Evolutionary conservation across 2,888 invertebrate genomes (phyloP), one percentile per base, ranked within the genome.

Genomic region (Cephus spinipes): DNA sequence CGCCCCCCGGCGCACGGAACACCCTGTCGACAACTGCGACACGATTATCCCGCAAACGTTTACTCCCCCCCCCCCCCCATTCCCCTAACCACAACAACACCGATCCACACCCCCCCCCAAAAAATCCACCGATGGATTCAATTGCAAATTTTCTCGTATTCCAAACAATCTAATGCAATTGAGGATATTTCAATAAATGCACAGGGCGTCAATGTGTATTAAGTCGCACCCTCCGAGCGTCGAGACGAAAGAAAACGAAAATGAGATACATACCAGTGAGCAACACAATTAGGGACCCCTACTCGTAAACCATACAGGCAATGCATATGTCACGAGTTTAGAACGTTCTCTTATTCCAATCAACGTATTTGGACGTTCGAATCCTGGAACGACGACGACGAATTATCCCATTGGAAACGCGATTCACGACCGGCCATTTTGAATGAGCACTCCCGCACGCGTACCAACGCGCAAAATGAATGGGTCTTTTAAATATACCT

Each of bases 1-100:
- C 88, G 82, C 83, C 80, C 86, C 90, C 87, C 90, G 89, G 86
- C 89, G 87, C 90, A 87, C 89, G 88, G 89, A 91, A 91, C 91
- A 90, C 91, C 91, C 91, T 90, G 91, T 90, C 86, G 86, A 87
- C 89, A 88, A 89, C 88, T 88, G 86, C 86, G 85, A 30, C 55
- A 55, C 55, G 55, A 55, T 40, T 40, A 40, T 55, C 55, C 55
- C 23, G 15, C 23, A 6, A 55, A 55, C 23, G 23, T 55, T 55
- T 9, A 55, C 2, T 40, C 15, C 9, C 55, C 40, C 15, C 55
- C 23, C 55, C 31, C 31, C 1, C 1, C 31, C n/a, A n/a, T n/a
- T n/a, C 40, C 15, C 40, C 6, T 12, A 36, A 3, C 36, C 36
- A 1, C 36, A 36, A 12, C 12, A 36, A 36, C 55, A 23, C 23